A percentile compares a stretch with the other conserved stretches of the same genome.
These are phyloP conservation scores for Ceratoteleas bidentatus DNA, from an alignment of 1,140 invertebrate genomes.

Conservation along the genomic window DNA sequence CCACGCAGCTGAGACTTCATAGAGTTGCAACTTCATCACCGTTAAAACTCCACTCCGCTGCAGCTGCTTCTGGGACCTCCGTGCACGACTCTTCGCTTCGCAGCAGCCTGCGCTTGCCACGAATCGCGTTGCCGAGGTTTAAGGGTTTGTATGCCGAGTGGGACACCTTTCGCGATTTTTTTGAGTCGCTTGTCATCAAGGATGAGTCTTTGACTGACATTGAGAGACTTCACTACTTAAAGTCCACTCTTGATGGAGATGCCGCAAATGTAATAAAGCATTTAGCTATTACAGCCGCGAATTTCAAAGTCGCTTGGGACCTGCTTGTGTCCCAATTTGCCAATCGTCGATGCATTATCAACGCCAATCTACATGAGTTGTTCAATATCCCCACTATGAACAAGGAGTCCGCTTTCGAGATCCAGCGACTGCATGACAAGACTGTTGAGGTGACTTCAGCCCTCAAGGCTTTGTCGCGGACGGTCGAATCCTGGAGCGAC, in stretches of 20 bases:
- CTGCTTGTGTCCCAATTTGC: slow-evolving; percentile 8
- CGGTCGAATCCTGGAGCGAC: slow-evolving; percentile 1
- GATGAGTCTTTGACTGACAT: background rate
- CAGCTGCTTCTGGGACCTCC: too few relatives aligned
- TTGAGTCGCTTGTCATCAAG: too few relatives aligned
- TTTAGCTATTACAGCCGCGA: background rate
- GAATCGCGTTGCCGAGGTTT: too few relatives aligned
- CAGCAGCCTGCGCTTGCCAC: too few relatives aligned
- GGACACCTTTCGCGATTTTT: too few relatives aligned
- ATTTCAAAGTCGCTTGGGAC: slow-evolving; percentile 20
- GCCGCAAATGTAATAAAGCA: slow-evolving; percentile 19
- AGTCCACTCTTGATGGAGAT: slow-evolving; percentile 11
- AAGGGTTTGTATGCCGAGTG: too few relatives aligned
- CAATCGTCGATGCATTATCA: slow-evolving; percentile 19
- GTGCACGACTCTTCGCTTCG: too few relatives aligned
- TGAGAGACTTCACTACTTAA: slow-evolving; percentile 17
- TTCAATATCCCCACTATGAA: background rate
- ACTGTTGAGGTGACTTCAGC: background rate
- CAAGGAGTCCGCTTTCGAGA: background rate
- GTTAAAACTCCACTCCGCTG: too few relatives aligned
- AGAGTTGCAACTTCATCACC: too few relatives aligned
- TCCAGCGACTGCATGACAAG: background rate
- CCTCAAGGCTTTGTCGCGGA: background rate
- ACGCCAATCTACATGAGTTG: slow-evolving; percentile 12
- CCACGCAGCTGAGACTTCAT: too few relatives aligned